Evolutionary conservation across 2,797 vertebrate genomes (phyloP), one percentile per base, ranked within the genome.

Genomic region (Dallia pectoralis): DNA sequence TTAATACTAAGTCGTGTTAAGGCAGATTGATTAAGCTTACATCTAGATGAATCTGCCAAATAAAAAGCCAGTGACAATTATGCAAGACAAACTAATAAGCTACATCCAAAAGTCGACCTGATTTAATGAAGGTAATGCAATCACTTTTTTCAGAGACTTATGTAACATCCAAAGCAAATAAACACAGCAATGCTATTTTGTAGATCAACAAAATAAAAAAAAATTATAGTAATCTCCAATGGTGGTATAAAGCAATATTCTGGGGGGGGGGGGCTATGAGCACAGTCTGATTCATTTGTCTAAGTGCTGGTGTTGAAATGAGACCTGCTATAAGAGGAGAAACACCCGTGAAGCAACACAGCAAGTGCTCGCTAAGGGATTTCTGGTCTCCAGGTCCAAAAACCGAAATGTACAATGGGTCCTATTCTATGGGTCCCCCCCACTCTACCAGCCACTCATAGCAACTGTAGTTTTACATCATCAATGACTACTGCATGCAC

Each of bases 251-350:
- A 53, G 51, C 19, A 22, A 53, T 22, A 22, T 53, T 53, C 51
- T 53, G 53, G 53, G 51, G 22, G 12, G 16, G 8, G 25, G 14
- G 53, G 22, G 53, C 53, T 59, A 59, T 59, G 22, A 27, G 53
- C 53, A 25, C 11, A n/a, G 22, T 25, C n/a, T 59, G 53, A 59
- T 59, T 59, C 22, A 59, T 59, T 25, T 59, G 8, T 25, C 53
- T 59, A 59, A 59, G 53, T 59, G 22, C 22, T 59, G 53, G 53
- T 59, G 53, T n/a, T 59, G 53, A 25, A 59, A 11, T n/a, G 53
- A 59, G n/a, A n/a, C 18, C 11, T 22, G 25, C 25, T 27, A 59
- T 3, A 1, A 59, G 53, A 22, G 25, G 53, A 25, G 9, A 12
- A 25, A 22, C 53, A 59, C 53, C 53, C 12, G 22, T 59, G 53